These are phyloP conservation scores for Trichogramma dendrolimi DNA, from an alignment of 2,888 invertebrate species.

Conservation along the genomic window DNA sequence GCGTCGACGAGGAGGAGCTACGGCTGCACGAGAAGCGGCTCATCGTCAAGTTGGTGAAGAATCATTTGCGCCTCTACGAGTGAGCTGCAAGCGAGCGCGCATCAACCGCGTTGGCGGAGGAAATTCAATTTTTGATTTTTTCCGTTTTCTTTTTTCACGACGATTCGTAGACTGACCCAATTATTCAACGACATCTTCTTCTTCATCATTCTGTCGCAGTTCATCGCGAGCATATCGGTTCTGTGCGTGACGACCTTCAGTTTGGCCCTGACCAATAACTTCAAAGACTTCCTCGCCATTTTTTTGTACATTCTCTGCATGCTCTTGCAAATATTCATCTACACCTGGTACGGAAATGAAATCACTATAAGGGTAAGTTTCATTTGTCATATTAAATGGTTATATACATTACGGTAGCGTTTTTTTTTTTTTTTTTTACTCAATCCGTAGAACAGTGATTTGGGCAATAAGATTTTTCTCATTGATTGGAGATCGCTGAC, in stretches of 20 bases:
- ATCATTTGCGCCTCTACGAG: slow-evolving; percentile 17
- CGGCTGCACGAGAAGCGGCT: neutral
- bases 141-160: neutral
- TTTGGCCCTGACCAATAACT: slow-evolving; percentile 25
- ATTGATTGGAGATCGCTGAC: slow-evolving; percentile 13
- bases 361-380: slow-evolving; percentile 32
- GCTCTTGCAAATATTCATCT: slow-evolving; percentile 38
- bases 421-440: neutral
- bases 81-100: neutral
- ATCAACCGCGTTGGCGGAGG: too few species aligned
- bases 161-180: slow-evolving; percentile 17
- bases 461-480: slow-evolving; percentile 14
- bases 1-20: neutral
- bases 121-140: too few species aligned
- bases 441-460: slow-evolving; percentile 11
- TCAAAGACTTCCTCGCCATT: slow-evolving; percentile 29
- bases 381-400: neutral
- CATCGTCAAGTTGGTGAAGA: slow-evolving; percentile 3
- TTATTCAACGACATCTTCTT: slow-evolving; percentile 21
- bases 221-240: slow-evolving; percentile 30
- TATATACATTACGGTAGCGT: neutral
- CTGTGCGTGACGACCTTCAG: slow-evolving; percentile 32
- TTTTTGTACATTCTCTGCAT: slow-evolving; percentile 28
- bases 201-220: slow-evolving; percentile 32
- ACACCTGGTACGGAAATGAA: slow-evolving; percentile 41